Percentiles rank a stretch among this genome's conserved stretches.
Conservation (phyloP, 2,113 vertebrate species). For the Phylloscopus trochiloides region DNA sequence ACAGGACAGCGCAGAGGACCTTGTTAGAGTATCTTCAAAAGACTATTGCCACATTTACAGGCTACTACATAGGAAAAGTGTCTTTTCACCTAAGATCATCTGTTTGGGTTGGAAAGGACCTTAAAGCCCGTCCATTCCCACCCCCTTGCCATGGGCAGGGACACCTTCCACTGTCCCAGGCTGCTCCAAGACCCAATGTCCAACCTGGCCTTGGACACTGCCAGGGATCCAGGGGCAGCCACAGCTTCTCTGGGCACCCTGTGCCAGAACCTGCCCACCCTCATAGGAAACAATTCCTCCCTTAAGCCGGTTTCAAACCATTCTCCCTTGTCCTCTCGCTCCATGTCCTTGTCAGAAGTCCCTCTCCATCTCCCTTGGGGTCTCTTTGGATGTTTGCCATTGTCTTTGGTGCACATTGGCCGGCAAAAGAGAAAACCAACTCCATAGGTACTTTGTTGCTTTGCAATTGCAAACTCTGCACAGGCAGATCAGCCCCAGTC, state of each 20-base stretch:
- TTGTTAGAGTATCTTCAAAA: not conserved
- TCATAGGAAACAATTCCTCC: fast-evolving
- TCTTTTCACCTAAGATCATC: not conserved
- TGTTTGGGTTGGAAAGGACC: not conserved
- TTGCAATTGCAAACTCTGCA: not conserved
- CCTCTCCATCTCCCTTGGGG: not conserved
- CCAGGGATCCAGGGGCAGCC: not conserved
- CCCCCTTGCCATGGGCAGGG: not conserved
- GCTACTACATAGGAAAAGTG: not conserved
- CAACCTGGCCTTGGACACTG: fast-evolving
- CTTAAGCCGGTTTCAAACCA: not conserved
- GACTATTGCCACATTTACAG: not conserved
- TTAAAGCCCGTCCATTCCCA: too few relatives aligned
- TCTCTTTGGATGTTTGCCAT: not conserved
- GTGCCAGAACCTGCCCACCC: not conserved
- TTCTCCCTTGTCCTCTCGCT: not conserved
- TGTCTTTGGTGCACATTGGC: too few relatives aligned
- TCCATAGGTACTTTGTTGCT: not conserved
- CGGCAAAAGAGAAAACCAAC: not conserved
- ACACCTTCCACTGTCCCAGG: not conserved
- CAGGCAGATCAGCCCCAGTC: not conserved
- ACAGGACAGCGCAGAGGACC: not conserved
- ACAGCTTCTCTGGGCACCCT: not conserved
- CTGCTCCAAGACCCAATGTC: not conserved
- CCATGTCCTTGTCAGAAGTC: too few relatives aligned